Percentiles rank a stretch among this genome's conserved stretches.
These are phyloP conservation scores for Anastrepha obliqua DNA, from an alignment of 1,140 invertebrate species.

Conservation along the genomic window DNA sequence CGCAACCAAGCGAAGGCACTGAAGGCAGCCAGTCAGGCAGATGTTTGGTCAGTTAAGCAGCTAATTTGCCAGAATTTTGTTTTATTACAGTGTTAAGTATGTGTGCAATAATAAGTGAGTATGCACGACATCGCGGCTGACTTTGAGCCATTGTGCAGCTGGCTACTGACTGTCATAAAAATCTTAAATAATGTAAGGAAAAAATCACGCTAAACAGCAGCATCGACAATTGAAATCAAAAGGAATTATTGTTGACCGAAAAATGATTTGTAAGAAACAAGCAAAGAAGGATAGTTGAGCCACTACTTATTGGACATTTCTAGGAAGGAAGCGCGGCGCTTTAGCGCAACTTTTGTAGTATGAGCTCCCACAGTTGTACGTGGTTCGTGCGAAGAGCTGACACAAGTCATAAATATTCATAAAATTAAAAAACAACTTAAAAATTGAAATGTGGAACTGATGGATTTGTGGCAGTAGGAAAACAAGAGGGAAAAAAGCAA, in stretches of 20 bases:
- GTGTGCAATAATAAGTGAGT: neutral
- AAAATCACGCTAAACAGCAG: neutral
- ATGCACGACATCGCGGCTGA: neutral
- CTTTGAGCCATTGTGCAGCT: constrained; percentile 41
- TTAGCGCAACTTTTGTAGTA: neutral
- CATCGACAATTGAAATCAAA: constrained; percentile 37
- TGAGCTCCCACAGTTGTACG: neutral
- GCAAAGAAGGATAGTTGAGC: constrained; percentile 1
- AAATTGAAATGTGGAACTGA: constrained; percentile 47
- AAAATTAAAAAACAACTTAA: constrained; percentile 17
- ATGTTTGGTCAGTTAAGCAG: constrained; percentile 42
- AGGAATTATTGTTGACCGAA: constrained; percentile 14
- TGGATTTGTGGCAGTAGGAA: constrained; percentile 7
- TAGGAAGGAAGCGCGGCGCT: constrained; percentile 33
- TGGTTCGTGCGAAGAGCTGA: neutral
- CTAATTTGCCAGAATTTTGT: constrained; percentile 43
- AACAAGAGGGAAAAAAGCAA: neutral
- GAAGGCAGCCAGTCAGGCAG: constrained; percentile 8
- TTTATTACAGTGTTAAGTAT: constrained; percentile 42
- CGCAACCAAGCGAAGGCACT: neutral
- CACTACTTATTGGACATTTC: neutral
- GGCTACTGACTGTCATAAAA: constrained; percentile 49
- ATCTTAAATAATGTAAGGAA: neutral
- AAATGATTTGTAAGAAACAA: neutral
- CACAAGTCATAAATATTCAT: constrained; percentile 45